Evolutionary conservation across 2,888 invertebrate species (phyloP).

Genomic region (Rhingia campestris): DNA sequence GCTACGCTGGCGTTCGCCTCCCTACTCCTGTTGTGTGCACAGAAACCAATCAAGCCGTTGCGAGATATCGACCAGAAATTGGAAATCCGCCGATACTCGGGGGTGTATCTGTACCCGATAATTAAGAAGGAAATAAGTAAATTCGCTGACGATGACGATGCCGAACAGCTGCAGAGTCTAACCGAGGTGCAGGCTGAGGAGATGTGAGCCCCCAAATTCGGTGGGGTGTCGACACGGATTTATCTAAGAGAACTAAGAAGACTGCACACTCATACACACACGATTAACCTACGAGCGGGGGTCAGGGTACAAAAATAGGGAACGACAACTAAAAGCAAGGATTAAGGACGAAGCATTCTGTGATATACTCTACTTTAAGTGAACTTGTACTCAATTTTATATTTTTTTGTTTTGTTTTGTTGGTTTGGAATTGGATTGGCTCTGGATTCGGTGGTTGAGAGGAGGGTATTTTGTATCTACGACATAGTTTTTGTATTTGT

Average conservation of each 20-base stretch:
- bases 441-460: conserved; percentile 54
- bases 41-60: conserved; percentile 71
- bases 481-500: conserved; percentile 52
- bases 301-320: conserved; percentile 14
- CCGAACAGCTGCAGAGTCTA: conserved; percentile 66
- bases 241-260: conserved; percentile 68
- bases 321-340: conserved; percentile 18
- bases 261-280: conserved; percentile 35
- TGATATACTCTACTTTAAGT: conserved; percentile 69
- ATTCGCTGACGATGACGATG: conserved; percentile 71
- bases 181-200: conserved; percentile 63
- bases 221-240: conserved; percentile 34
- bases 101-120: conserved; percentile 75
- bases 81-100: conserved; percentile 75
- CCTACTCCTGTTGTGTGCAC: conserved; percentile 78
- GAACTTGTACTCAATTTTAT: conserved; percentile 44
- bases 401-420: conserved; percentile 14
- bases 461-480: conserved; percentile 36
- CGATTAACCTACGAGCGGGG: conserved; percentile 58
- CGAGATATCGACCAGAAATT: conserved; percentile 72
- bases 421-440: conserved; percentile 53
- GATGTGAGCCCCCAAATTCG: conserved; percentile 1
- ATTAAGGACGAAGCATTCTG: conserved; percentile 67
- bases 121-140: conserved; percentile 73
- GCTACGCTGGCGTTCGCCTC: conserved; percentile 81